These are phyloP conservation scores for Forbesichthys agassizii DNA, from an alignment of 2,113 vertebrate species.

Conservation along the genomic window DNA sequence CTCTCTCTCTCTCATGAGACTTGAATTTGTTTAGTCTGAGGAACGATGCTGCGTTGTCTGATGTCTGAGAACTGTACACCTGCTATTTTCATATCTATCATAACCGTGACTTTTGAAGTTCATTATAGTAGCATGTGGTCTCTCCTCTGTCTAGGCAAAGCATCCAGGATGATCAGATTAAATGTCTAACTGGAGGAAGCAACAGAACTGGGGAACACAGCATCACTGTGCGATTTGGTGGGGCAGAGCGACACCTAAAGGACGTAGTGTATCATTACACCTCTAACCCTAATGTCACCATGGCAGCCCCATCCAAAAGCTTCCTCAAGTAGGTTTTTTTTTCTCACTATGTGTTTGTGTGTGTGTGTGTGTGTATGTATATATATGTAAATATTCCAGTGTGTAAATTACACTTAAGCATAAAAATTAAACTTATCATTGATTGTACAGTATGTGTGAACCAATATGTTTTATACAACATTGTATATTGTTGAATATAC, in stretches of 20 bases:
- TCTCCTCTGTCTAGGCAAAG: slow-evolving; percentile 68
- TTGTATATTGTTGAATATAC: not conserved
- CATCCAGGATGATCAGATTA: slow-evolving; percentile 79
- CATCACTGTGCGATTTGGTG: slow-evolving; percentile 83
- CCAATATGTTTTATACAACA: not conserved
- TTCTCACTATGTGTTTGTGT: no score
- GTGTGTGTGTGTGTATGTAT: no score
- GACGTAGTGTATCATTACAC: slow-evolving; percentile 84
- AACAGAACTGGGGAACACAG: slow-evolving; percentile 77
- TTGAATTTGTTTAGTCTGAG: no score
- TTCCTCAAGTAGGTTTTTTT: slow-evolving; percentile 82
- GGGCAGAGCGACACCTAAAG: slow-evolving; percentile 80
- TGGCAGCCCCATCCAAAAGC: slow-evolving; percentile 87
- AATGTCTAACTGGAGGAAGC: slow-evolving; percentile 82
- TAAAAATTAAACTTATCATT: not conserved
- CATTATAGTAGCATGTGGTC: no score
- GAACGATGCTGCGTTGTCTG: no score
- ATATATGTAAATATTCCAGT: no score
- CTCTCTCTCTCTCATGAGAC: no score
- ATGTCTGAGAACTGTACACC: no score
- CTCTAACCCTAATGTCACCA: slow-evolving; percentile 87
- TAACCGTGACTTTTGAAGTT: no score
- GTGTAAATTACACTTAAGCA: no score
- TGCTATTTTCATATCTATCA: no score
- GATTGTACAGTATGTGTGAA: not conserved